These are phyloP conservation scores for Scomber japonicus DNA, from an alignment of 2,113 vertebrate species.

Conservation along the genomic window DNA sequence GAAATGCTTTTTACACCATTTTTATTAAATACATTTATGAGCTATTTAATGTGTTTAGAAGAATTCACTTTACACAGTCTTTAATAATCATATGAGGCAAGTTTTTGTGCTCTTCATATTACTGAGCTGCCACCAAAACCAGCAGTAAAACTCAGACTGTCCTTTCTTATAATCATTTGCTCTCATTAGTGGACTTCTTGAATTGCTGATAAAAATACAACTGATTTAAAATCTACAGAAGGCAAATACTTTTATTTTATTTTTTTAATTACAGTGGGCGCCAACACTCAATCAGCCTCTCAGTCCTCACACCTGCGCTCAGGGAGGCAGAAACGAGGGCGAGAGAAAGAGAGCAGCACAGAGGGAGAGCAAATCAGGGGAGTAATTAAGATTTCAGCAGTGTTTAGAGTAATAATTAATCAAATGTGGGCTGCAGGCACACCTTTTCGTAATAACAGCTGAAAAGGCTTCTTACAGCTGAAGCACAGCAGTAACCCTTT, in stretches of 20 bases:
- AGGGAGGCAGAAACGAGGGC: background rate
- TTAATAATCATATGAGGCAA: background rate
- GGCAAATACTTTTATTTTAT: background rate
- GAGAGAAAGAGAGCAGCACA: background rate
- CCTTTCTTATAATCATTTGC: background rate
- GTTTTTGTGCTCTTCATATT: background rate
- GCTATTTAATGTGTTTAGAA: too few relatives aligned
- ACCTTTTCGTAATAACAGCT: background rate
- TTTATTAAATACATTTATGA: too few relatives aligned
- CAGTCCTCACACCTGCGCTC: background rate
- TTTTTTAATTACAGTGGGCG: background rate
- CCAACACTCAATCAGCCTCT: background rate
- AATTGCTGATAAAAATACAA: background rate
- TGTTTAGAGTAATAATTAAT: slow-evolving; percentile 6
- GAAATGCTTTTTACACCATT: too few relatives aligned
- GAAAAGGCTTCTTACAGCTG: background rate
- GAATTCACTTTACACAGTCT: too few relatives aligned
- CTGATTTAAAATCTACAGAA: background rate
- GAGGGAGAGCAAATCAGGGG: background rate
- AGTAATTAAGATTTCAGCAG: slow-evolving; percentile 34
- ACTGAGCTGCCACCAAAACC: too few relatives aligned
- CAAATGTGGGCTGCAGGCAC: background rate
- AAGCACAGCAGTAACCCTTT: background rate
- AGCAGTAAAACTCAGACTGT: background rate
- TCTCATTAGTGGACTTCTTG: background rate